phyloP scores from a whole-genome alignment of 2,888 invertebrate genomes.

The Volucella zonaria region DNA sequence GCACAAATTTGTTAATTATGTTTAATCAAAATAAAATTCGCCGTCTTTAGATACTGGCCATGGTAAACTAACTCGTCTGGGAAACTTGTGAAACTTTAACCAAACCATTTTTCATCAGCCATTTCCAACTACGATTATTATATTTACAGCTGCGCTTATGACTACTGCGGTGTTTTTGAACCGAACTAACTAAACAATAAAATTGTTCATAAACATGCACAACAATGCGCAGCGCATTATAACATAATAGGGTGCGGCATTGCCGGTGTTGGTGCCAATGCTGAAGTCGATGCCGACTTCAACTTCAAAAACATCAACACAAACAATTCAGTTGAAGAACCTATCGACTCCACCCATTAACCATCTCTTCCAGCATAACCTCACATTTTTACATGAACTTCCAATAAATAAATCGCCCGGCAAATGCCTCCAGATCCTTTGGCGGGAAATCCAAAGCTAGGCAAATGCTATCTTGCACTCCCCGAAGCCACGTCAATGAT shows the following conservation, averaged over 20 bases:
- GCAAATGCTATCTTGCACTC: not conserved
- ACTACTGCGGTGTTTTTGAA: no score
- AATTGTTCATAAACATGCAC: conserved; percentile 43
- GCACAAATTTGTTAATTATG: no score
- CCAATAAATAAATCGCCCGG: conserved; percentile 49
- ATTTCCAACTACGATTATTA: no score
- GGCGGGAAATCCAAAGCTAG: conserved; percentile 28
- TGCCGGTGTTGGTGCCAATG: no score
- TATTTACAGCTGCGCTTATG: no score
- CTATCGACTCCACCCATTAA: conserved; percentile 43
- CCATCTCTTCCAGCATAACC: conserved; percentile 12
- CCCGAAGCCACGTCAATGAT: conserved; percentile 34
- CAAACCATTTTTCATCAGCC: no score
- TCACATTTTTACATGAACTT: conserved; percentile 27
- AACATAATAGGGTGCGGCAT: conserved; percentile 39
- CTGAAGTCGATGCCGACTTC: not conserved
- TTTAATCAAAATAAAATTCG: no score
- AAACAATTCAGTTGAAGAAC: conserved; percentile 45
- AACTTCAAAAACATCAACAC: conserved; percentile 7
- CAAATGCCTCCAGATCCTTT: conserved; percentile 43
- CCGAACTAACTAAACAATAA: conserved; percentile 1
- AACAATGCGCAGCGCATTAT: conserved; percentile 16
- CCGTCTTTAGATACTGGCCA: no score
- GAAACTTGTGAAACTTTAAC: no score
- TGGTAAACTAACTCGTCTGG: no score